Percentiles rank a stretch among this genome's conserved stretches.
Conservation (phyloP, 2,888 invertebrate genomes). For the Polydesmus complanatus region DNA sequence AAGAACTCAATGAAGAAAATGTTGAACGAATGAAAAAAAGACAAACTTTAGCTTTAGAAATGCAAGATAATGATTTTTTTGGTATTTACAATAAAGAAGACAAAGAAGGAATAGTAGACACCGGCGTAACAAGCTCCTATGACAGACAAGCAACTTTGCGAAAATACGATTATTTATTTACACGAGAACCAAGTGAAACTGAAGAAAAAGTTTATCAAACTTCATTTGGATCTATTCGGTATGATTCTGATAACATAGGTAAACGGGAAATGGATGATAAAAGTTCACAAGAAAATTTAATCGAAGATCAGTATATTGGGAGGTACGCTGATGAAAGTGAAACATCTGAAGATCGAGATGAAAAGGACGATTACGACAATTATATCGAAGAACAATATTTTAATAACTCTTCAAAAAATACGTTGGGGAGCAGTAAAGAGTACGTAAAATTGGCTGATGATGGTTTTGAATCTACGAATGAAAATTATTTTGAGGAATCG, state of each 20-base stretch:
- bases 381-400: neutral
- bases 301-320: conserved; percentile 17
- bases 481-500: neutral
- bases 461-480: neutral
- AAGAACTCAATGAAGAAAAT: no score
- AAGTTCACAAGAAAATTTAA: neutral
- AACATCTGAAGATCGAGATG: neutral
- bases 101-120: neutral
- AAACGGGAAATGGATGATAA: neutral
- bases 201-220: conserved; percentile 6
- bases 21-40: no score
- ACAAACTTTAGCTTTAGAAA: no score
- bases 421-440: neutral
- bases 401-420: no score
- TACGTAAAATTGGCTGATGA: neutral
- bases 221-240: conserved; percentile 14
- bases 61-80: conserved; percentile 12
- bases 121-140: neutral
- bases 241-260: conserved; percentile 11
- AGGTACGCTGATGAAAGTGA: neutral
- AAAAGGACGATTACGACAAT: neutral
- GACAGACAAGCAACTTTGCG: neutral
- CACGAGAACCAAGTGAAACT: neutral
- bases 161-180: conserved; percentile 2
- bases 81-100: conserved; percentile 2